phyloP scores from a whole-genome alignment of 2,888 invertebrate species.

The Fragum sueziense region DNA sequence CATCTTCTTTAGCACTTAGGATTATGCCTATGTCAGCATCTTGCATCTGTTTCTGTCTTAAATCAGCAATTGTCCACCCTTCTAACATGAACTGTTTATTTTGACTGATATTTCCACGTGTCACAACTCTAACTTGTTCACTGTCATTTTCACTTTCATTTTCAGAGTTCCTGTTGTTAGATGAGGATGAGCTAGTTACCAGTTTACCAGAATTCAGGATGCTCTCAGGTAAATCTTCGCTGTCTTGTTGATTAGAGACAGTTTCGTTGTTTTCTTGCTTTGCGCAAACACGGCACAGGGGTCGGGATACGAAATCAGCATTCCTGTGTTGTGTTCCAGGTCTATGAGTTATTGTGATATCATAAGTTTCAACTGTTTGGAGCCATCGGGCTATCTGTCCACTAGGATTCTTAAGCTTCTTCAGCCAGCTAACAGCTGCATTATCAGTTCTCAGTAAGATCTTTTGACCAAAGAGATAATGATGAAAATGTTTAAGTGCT shows the following conservation, averaged over 20 bases:
- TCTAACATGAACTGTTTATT: constrained; percentile 7
- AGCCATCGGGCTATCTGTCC: constrained; percentile 7
- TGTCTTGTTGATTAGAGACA: background rate
- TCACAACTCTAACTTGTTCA: constrained; percentile 12
- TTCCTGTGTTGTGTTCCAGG: background rate
- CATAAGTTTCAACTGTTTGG: background rate
- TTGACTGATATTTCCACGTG: background rate
- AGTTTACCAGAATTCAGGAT: too few relatives aligned
- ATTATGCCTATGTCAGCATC: constrained; percentile 6
- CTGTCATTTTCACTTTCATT: background rate
- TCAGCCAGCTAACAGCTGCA: constrained; percentile 4
- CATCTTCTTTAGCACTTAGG: constrained; percentile 9
- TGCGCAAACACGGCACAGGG: background rate
- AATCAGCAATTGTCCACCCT: constrained; percentile 3
- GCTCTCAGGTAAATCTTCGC: background rate
- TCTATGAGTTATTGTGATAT: background rate
- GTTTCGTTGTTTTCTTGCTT: background rate
- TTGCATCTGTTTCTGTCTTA: background rate
- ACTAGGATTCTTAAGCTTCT: constrained; percentile 6
- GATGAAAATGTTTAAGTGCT: constrained; percentile 21
- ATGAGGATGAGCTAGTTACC: background rate
- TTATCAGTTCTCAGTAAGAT: constrained; percentile 15
- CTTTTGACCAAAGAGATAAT: constrained; percentile 21
- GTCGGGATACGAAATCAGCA: constrained; percentile 7
- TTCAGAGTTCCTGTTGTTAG: background rate